Percentiles rank a stretch among this genome's conserved stretches.
phyloP scores from a whole-genome alignment of 2,113 vertebrate genomes.

The Paedocypris sp. region DNA sequence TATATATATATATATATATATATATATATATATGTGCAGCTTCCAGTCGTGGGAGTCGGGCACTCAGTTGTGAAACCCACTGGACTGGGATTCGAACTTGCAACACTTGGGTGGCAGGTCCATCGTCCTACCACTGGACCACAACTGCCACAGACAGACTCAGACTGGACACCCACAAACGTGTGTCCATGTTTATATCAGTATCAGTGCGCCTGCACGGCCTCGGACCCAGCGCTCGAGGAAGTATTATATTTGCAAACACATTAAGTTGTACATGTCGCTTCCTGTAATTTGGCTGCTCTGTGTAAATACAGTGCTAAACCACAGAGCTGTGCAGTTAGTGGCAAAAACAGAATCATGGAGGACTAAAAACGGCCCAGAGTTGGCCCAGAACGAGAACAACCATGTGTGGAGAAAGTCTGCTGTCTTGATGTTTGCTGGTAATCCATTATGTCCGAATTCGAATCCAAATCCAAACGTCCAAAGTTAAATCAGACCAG shows the following conservation, averaged over 20 bases:
- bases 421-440: no score
- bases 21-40: no score
- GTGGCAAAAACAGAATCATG: conserved; percentile 39
- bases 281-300: conserved; percentile 58
- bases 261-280: conserved; percentile 57
- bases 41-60: no score
- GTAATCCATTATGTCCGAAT: no score
- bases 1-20: no score
- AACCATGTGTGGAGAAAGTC: no score
- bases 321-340: conserved; percentile 47
- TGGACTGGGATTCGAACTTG: no score
- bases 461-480: no score
- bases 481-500: no score
- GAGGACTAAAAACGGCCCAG: conserved; percentile 37
- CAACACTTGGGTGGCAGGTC: no score
- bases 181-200: conserved; percentile 47
- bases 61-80: no score
- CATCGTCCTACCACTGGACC: no score
- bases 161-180: conserved; percentile 49
- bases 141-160: conserved; percentile 39
- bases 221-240: conserved; percentile 44
- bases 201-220: conserved; percentile 39
- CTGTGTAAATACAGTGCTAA: conserved; percentile 48
- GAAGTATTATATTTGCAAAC: conserved; percentile 58
- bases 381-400: conserved; percentile 33